Evolutionary conservation across 2,888 invertebrate genomes (phyloP).

Genomic region (Sipunculus nudus): DNA sequence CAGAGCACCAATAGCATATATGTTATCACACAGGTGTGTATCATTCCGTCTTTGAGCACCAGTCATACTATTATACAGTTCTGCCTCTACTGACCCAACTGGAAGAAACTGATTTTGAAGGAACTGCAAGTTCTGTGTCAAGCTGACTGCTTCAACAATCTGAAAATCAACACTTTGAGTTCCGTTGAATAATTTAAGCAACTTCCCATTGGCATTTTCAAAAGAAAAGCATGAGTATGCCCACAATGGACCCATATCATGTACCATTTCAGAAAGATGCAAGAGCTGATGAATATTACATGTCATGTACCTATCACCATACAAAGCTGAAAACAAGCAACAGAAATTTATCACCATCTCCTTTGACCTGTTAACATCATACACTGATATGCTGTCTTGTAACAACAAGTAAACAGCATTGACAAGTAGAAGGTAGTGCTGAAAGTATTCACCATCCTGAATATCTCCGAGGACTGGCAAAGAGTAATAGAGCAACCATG

Average conservation of each 20-base stretch:
- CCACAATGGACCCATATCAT: slow-evolving; percentile 15
- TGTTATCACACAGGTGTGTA: neutral
- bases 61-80: neutral
- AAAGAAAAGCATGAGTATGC: slow-evolving; percentile 22
- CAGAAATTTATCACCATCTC: slow-evolving; percentile 2
- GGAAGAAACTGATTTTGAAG: neutral
- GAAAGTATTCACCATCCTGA: slow-evolving; percentile 6
- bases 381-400: neutral
- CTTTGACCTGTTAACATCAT: neutral
- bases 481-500: slow-evolving; percentile 22
- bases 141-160: slow-evolving; percentile 9
- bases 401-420: neutral
- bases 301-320: neutral
- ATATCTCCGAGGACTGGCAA: slow-evolving; percentile 16
- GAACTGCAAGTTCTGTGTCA: slow-evolving; percentile 19
- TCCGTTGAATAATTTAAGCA: slow-evolving; percentile 23
- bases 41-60: neutral
- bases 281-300: slow-evolving; percentile 13
- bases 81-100: neutral
- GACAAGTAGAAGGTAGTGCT: slow-evolving; percentile 10
- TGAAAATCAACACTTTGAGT: slow-evolving; percentile 18
- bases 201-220: slow-evolving; percentile 23
- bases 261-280: slow-evolving; percentile 9
- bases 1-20: neutral
- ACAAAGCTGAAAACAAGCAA: neutral